Base-by-base conservation (phyloP, 2,888 invertebrate species). In the Eurytoma adleriae region DNA sequence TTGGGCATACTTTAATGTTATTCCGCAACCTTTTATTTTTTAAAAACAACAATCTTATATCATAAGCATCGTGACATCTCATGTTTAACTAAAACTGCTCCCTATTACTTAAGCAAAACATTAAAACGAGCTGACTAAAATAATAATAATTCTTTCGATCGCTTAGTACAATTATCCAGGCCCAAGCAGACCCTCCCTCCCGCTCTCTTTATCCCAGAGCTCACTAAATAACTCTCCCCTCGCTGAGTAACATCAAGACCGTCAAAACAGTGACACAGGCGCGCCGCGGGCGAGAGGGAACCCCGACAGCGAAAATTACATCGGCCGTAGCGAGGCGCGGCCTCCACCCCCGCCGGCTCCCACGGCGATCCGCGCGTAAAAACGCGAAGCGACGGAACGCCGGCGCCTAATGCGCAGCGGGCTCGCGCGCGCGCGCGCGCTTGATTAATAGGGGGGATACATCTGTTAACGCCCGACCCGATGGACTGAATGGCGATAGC, bases 391-490 rank as follows among this genome's bases (percentile, higher is more conserved):
- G 64, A 12, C 40, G 40, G 18, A 48, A 30, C 48, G 40, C 40
- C 30, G 64, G 40, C 40, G 40, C 40, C 7, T 40, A 40, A 40
- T 12, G 40, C 30, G 12, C 64, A 12, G 30, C n/a, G 40, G 64
- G 62, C 30, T 70, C 67, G 54, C 68, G 71, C 61, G 84, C 24
- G 30, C 40, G 57, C 62, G 74, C 64, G 14, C 87, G 87, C 87
- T 89, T 89, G 90, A 90, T 89, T 90, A 90, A 90, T 89, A 88
- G 88, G 57, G 89, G 52, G 69, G 72, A 67, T 89, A 90, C 90
- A 90, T 89, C 90, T 89, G 89, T 90, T 90, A 89, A 88, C 87
- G 87, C 85, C 40, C 84, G 86, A 85, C n/a, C 85, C 83, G 86
- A 85, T 87, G 87, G 87, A 87, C 88, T 88, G 88, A 87, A 87